Conservation (phyloP, 2,113 vertebrate species). For the Trichomycterus rosablanca region DNA sequence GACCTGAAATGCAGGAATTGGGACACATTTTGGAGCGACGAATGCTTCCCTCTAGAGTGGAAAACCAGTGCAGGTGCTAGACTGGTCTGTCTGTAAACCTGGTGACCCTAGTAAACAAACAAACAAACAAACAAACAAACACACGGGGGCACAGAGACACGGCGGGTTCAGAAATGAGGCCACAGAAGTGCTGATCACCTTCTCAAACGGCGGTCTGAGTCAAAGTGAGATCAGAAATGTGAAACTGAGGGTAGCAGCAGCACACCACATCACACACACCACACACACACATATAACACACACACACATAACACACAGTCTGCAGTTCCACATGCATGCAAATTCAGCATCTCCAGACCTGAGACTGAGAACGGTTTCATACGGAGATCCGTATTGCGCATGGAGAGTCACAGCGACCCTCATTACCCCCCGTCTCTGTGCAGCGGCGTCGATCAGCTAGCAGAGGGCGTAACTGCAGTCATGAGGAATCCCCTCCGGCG, state of each 20-base stretch:
- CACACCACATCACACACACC: slow-evolving; percentile 31
- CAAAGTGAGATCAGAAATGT: slow-evolving; percentile 22
- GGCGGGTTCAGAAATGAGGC: slow-evolving; percentile 29
- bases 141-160: slow-evolving; percentile 8
- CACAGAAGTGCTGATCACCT: slow-evolving; percentile 42
- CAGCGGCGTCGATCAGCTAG: no score
- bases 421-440: no score
- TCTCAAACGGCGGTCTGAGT: slow-evolving; percentile 27
- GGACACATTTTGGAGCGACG: no score
- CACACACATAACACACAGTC: slow-evolving; percentile 1
- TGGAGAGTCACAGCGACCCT: no score
- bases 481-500: no score
- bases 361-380: no score
- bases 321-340: background rate
- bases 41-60: no score
- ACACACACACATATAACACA: background rate
- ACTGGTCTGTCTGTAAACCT: no score
- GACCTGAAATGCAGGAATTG: no score
- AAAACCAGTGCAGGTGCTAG: no score
- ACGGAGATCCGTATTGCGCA: no score
- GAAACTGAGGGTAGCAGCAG: slow-evolving; percentile 15
- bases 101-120: background rate
- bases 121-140: slow-evolving; percentile 6
- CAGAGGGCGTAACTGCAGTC: no score
- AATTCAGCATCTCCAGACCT: background rate